Percentiles rank a stretch among this genome's conserved stretches.
phyloP scores from a whole-genome alignment of 2,888 invertebrate genomes.

The Diabrotica balteata region DNA sequence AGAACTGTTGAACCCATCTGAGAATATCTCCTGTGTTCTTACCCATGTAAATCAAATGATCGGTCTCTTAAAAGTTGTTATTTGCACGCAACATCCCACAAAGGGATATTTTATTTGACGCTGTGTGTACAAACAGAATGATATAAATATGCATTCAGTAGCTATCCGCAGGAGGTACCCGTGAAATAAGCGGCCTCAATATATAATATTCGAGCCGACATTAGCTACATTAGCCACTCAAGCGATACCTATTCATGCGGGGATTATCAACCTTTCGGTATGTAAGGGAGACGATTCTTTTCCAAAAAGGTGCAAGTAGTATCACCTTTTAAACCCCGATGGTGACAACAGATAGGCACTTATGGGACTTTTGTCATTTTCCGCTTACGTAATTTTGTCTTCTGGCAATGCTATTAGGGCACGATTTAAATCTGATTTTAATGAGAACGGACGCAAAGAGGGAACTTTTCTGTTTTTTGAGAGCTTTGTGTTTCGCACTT shows the following conservation, averaged over 20 bases:
- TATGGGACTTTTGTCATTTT: constrained; percentile 41
- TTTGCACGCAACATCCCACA: constrained; percentile 14
- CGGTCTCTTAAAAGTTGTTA: constrained; percentile 3
- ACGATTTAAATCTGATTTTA: constrained; percentile 40
- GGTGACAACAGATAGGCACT: constrained; percentile 38
- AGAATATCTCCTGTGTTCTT: background rate
- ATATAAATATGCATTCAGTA: constrained; percentile 27
- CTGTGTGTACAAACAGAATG: constrained; percentile 25
- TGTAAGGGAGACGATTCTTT: constrained; percentile 20
- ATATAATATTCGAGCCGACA: constrained; percentile 51
- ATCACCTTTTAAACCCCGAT: constrained; percentile 39
- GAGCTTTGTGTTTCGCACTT: constrained; percentile 32
- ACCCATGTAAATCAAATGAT: constrained; percentile 11
- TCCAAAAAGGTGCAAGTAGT: constrained; percentile 39
- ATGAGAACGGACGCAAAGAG: constrained; percentile 35
- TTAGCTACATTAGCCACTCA: constrained; percentile 54
- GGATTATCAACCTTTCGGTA: constrained; percentile 34
- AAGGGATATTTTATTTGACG: constrained; percentile 10
- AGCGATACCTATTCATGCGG: constrained; percentile 44
- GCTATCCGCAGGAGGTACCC: constrained; percentile 33
- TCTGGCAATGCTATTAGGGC: constrained; percentile 29
- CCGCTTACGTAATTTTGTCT: constrained; percentile 32
- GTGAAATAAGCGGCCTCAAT: constrained; percentile 31
- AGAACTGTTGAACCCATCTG: background rate
- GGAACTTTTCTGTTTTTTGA: constrained; percentile 21